A percentile compares a stretch with the other conserved stretches of the same genome.
These are phyloP conservation scores for Chlorospingus flavigularis DNA, from an alignment of 2,797 vertebrate species.

Conservation along the genomic window DNA sequence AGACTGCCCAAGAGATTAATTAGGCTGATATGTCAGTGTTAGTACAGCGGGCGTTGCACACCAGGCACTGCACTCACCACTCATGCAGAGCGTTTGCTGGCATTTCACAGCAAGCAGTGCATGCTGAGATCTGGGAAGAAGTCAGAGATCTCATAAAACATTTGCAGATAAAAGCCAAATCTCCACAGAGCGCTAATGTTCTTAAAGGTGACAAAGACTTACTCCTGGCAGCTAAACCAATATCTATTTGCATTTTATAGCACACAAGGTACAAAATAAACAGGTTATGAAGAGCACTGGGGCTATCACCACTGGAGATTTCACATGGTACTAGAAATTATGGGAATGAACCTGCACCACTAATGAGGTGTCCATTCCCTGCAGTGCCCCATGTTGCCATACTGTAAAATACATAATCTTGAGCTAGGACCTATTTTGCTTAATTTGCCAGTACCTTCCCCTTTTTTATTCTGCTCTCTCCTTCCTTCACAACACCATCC, in stretches of 20 bases:
- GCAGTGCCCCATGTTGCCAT: background rate
- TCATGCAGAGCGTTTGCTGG: background rate
- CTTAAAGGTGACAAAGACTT: background rate
- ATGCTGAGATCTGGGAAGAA: background rate
- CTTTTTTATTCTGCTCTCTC: background rate
- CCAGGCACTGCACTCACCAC: background rate
- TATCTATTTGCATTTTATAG: background rate
- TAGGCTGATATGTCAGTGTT: background rate
- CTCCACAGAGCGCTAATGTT: background rate
- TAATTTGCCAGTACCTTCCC: background rate
- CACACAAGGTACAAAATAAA: background rate
- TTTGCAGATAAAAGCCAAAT: constrained; percentile 6
- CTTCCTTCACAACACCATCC: background rate
- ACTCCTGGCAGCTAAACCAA: background rate
- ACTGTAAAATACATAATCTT: background rate
- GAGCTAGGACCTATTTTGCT: background rate
- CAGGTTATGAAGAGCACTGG: background rate
- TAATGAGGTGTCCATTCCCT: background rate
- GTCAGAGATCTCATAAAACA: background rate
- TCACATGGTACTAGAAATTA: background rate
- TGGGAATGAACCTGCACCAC: background rate
- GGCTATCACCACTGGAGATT: background rate
- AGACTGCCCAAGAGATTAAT: background rate
- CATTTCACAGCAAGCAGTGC: background rate
- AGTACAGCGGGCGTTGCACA: accelerated